phyloP scores from a whole-genome alignment of 2,113 vertebrate genomes.

The Corythoichthys haematopterus region DNA sequence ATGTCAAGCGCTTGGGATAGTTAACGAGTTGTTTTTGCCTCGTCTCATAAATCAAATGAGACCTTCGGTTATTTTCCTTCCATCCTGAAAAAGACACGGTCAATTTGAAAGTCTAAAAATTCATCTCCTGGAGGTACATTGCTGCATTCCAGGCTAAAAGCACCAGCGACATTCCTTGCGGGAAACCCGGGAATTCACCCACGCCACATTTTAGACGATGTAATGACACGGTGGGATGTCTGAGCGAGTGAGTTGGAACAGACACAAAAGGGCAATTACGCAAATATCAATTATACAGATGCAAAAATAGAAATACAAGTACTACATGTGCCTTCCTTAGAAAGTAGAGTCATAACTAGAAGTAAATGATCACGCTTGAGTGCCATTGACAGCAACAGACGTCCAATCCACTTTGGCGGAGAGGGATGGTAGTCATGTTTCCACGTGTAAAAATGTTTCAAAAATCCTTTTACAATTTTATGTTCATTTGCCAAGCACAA shows the following conservation, averaged over 20 bases:
- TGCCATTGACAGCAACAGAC: too few species aligned
- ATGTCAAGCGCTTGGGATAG: not conserved
- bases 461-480: too few species aligned
- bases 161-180: conserved; percentile 41
- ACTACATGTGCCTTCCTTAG: not conserved
- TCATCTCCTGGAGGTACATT: conserved; percentile 43
- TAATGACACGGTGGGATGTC: conserved; percentile 53
- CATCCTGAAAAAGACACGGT: conserved; percentile 11
- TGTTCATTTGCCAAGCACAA: too few species aligned
- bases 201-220: conserved; percentile 36
- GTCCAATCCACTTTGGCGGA: too few species aligned
- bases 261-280: conserved; percentile 22
- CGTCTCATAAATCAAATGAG: conserved; percentile 4
- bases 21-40: not conserved
- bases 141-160: conserved; percentile 49
- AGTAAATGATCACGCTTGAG: too few species aligned
- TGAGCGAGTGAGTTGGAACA: conserved; percentile 25
- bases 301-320: not conserved
- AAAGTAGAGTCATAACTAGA: not conserved
- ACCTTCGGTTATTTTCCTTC: conserved; percentile 9
- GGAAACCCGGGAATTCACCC: conserved; percentile 51
- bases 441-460: too few species aligned
- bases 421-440: too few species aligned
- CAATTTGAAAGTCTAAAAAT: conserved; percentile 24
- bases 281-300: conserved; percentile 17